Evolutionary conservation across 2,113 vertebrate species (phyloP), one percentile per base, ranked within the genome.

Genomic region (Calonectris borealis): DNA sequence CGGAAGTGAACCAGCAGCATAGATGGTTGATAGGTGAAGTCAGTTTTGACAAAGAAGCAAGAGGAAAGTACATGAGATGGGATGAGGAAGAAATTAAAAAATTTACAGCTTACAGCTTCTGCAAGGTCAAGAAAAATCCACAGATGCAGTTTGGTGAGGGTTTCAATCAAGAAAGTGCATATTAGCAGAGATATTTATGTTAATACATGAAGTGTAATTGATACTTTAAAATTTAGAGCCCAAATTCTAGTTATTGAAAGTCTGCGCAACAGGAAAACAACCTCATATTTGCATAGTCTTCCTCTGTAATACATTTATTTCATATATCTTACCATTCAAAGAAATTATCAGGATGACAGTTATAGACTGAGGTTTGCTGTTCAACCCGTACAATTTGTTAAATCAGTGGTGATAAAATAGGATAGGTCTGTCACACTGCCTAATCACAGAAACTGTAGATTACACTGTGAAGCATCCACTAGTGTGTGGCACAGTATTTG

Each of bases 101-200:
- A 32, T 91, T 93, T 87, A 70, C 84, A 94, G 65, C 44, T 73
- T 87, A 57, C 16, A 92, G 38, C 36, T 94, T 92, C 61, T 93
- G 61, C 79, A 95, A 95, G 94, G 88, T 90, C 83, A 95, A 93
- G 79, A 93, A 96, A 93, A 92, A 80, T 83, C 52, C 54, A 69
- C 82, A 92, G 85, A 95, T 86, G 57, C 75, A 69, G 40, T 90
- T 94, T 88, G 80, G 54, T 46, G 62, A 83, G 73, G 16, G 5
- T 88, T 92, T 87, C 61, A 88, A 72, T 95, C 95, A 86, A 69
- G 49, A 65, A 70, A 69, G 75, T 76, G 61, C 31, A 8, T 48
- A 92, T 88, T 90, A 94, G 34, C 62, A 52, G 49, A 40, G 62
- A 69, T 90, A 88, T 83, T 94, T 95, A 61, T 80, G 46, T 83